Evolutionary conservation across 2,888 invertebrate species (phyloP), one percentile per base, ranked within the genome.

Genomic region (Odontocerum albicorne): DNA sequence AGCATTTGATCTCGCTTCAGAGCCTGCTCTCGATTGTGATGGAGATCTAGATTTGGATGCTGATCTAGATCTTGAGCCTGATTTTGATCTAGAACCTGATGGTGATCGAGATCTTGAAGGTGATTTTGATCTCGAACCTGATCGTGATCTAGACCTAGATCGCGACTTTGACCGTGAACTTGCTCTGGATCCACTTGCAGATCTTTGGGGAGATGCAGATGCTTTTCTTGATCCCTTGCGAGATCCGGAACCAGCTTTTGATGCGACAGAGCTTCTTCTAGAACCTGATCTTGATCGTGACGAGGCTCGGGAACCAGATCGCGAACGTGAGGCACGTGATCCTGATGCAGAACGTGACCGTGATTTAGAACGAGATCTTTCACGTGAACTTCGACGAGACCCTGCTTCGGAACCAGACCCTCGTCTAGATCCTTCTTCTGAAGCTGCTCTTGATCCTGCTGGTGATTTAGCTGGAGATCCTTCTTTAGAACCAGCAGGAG

Each of bases 71-170:
- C 62, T 44, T 8, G 57, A 58, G n/a, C 55, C 50, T 7, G 65
- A 65, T n/a, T 57, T 61, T 2, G 65, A 64, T 27, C 62, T 59
- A 12, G 65, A 64, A 59, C 62, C 46, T 8, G 57, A 58, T 8
- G 55, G 46, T 13, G 63, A 63, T 20, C 58, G 54, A 16, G 61
- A 62, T 20, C 60, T 51, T 13, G 64, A 62, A 10, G 61, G 67
- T 3, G 79, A 78, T 7, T 72, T 66, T 0, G 78, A 77, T 1
- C 72, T 65, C 2, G 72, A 71, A 4, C 67, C 63, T 1, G 71
- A 69, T 31, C 63, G 49, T 2, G 66, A 66, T 47, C 49, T 62
- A 27, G 55, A 65, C 59, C 38, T 54, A 38, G 50, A 64, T 16
- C 44, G 16, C 3, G 52, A 55, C 13, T 20, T 33, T 17, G 57